A percentile compares a stretch with the other conserved stretches of the same genome.
phyloP scores from a whole-genome alignment of 2,113 vertebrate species.

The Aegotheles bennettii region DNA sequence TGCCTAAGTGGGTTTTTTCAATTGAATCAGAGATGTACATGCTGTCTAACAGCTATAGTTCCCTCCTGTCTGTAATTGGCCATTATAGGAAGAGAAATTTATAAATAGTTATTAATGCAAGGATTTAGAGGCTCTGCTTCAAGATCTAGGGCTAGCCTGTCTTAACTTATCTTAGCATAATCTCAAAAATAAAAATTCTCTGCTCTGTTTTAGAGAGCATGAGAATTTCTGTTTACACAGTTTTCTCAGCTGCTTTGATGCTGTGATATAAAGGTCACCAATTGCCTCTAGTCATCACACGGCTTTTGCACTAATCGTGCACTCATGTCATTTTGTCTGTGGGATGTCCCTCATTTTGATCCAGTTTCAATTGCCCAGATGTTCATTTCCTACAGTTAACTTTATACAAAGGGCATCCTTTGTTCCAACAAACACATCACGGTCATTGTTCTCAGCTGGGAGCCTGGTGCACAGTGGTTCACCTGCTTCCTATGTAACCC shows the following conservation, averaged over 20 bases:
- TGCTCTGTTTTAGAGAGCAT: neutral
- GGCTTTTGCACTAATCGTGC: slow-evolving; percentile 22
- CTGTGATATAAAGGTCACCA: slow-evolving; percentile 36
- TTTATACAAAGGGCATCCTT: slow-evolving; percentile 37
- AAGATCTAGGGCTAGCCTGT: neutral
- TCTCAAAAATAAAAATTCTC: slow-evolving; percentile 31
- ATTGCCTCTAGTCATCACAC: slow-evolving; percentile 14
- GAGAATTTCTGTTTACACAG: slow-evolving; percentile 36
- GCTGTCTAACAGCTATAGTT: neutral
- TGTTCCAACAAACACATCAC: slow-evolving; percentile 11
- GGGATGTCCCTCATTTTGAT: slow-evolving; percentile 40
- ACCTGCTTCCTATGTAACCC: slow-evolving; percentile 33
- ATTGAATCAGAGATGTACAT: neutral
- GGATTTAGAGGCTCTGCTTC: slow-evolving; percentile 39
- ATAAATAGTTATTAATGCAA: slow-evolving; percentile 19
- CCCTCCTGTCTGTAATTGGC: neutral
- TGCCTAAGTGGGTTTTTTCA: neutral
- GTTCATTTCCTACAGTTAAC: slow-evolving; percentile 18
- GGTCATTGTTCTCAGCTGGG: slow-evolving; percentile 3
- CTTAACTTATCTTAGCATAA: slow-evolving; percentile 11
- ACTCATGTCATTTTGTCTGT: neutral
- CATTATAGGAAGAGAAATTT: neutral
- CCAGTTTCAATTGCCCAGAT: slow-evolving; percentile 39
- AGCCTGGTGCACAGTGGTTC: neutral
- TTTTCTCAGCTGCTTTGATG: slow-evolving; percentile 24